Evolutionary conservation across 1,140 invertebrate genomes (phyloP).

Genomic region (Drosophila novamexicana): DNA sequence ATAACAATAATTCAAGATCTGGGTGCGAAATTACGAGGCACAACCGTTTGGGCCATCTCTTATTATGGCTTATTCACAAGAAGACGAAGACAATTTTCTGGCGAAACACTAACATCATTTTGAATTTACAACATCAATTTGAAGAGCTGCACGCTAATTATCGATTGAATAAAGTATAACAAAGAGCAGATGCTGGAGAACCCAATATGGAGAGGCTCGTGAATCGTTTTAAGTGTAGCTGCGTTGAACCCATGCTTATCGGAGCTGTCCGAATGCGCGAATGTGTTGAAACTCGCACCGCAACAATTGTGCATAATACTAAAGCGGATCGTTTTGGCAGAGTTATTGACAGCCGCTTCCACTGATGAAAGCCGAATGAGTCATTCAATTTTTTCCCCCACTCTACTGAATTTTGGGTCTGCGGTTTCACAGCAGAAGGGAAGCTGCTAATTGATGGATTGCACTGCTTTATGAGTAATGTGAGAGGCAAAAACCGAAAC

Average conservation of each 20-base stretch:
- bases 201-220: slow-evolving; percentile 1
- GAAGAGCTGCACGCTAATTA: slow-evolving; percentile 59
- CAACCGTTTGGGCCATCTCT: slow-evolving; percentile 2
- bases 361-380: slow-evolving; percentile 59
- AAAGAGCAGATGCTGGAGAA: slow-evolving; percentile 6
- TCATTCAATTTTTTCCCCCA: slow-evolving; percentile 37
- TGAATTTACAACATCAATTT: slow-evolving; percentile 77
- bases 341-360: slow-evolving; percentile 71
- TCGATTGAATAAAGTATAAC: slow-evolving; percentile 74
- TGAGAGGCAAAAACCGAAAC: slow-evolving; percentile 20
- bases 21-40: slow-evolving; percentile 52
- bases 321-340: slow-evolving; percentile 54
- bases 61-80: slow-evolving; percentile 48
- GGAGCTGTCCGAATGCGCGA: slow-evolving; percentile 24
- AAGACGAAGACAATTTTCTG: slow-evolving; percentile 45
- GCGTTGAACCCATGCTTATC: slow-evolving; percentile 39
- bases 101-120: slow-evolving; percentile 80
- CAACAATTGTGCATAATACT: slow-evolving; percentile 58
- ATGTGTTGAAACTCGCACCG: slow-evolving; percentile 38
- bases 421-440: slow-evolving; percentile 37
- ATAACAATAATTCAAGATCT: slow-evolving; percentile 79
- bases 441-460: slow-evolving; percentile 79
- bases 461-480: slow-evolving; percentile 68
- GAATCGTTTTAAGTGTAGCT: slow-evolving; percentile 17
- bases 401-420: slow-evolving; percentile 18